phyloP scores from a whole-genome alignment of 1,140 invertebrate species.

The Papilio helenus region DNA sequence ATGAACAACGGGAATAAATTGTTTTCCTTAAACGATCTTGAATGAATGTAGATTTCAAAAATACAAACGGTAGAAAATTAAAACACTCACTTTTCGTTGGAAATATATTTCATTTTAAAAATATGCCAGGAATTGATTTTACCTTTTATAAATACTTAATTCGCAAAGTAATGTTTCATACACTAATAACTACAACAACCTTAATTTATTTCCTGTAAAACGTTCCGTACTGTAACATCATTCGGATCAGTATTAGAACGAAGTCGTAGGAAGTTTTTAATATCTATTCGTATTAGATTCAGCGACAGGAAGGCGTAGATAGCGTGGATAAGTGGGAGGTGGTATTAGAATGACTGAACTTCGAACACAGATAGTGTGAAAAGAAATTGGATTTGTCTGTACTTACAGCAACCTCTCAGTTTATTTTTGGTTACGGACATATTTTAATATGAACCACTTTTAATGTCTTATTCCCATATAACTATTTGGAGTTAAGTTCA shows the following conservation, averaged over 20 bases:
- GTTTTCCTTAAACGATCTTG: conserved; percentile 13
- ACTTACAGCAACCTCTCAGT: conserved; percentile 69
- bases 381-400: conserved; percentile 79
- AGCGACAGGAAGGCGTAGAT: conserved; percentile 80
- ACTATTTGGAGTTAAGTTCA: no score
- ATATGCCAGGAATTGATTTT: background rate
- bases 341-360: conserved; percentile 80
- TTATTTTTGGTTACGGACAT: conserved; percentile 65
- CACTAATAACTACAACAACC: background rate
- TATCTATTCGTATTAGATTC: conserved; percentile 83
- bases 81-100: background rate
- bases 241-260: conserved; percentile 39
- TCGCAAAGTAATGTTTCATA: no score
- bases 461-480: no score
- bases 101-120: background rate
- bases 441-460: background rate
- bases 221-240: background rate
- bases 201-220: background rate
- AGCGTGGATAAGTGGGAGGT: conserved; percentile 77
- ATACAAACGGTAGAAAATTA: background rate
- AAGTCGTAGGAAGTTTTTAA: conserved; percentile 77
- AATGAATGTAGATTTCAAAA: conserved; percentile 23
- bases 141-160: no score
- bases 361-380: conserved; percentile 81
- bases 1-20: conserved; percentile 25